Percentiles rank a stretch among this genome's conserved stretches.
Conservation (phyloP, 2,113 vertebrate species). For the Eolophus roseicapilla region DNA sequence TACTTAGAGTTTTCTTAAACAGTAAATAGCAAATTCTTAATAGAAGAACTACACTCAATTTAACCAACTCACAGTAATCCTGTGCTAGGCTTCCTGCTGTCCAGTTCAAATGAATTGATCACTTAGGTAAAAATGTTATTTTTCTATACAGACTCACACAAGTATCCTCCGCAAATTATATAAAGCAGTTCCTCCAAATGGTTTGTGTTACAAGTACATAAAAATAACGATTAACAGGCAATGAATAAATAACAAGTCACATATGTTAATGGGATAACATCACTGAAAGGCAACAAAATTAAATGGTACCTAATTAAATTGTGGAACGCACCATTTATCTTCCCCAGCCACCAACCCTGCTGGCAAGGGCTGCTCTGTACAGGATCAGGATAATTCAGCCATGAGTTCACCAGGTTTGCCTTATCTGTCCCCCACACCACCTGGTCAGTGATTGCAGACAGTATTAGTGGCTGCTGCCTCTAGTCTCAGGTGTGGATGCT, state of each 20-base stretch:
- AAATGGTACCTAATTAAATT: not conserved
- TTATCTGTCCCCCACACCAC: not conserved
- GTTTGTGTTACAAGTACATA: not conserved
- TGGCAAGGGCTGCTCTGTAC: not conserved
- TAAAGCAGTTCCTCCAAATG: not conserved
- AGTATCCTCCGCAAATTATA: not conserved
- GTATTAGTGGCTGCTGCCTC: not conserved
- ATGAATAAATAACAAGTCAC: not conserved
- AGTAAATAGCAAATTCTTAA: not conserved
- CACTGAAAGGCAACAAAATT: not conserved
- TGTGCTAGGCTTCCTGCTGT: not conserved
- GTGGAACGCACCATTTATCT: not conserved
- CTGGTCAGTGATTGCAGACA: not conserved
- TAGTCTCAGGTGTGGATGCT: not conserved
- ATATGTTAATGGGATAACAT: accelerated
- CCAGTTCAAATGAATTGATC: not conserved
- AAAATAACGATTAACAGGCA: not conserved
- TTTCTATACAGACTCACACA: not conserved
- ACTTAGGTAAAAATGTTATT: not conserved
- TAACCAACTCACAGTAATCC: no score
- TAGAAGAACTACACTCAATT: not conserved
- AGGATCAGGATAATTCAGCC: not conserved
- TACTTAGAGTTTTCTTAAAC: not conserved
- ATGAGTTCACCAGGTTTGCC: not conserved
- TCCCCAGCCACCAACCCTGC: accelerated